These are phyloP conservation scores for Philotrypesis tridentata DNA, from an alignment of 1,140 invertebrate species.

Conservation along the genomic window DNA sequence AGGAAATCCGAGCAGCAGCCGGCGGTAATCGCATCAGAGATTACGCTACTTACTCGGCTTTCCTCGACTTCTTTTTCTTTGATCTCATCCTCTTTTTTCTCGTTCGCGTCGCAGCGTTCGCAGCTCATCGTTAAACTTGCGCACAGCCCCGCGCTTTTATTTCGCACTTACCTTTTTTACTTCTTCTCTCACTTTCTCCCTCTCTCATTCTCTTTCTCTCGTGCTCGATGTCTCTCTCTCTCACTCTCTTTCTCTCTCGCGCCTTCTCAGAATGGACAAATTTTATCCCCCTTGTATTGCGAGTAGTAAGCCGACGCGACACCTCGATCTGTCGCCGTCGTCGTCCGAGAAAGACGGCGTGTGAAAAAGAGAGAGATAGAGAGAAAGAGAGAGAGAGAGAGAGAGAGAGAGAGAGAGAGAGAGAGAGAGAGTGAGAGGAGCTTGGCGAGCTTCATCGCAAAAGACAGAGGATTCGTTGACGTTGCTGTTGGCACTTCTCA, in stretches of 20 bases:
- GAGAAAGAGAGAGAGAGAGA: no score
- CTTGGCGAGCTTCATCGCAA: background rate
- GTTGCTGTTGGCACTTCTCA: background rate
- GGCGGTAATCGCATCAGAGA: conserved; percentile 2
- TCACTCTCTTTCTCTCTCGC: background rate
- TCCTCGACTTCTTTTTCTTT: background rate
- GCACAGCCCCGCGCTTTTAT: conserved; percentile 9
- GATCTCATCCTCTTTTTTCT: background rate
- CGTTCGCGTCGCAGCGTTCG: background rate
- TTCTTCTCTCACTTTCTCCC: background rate
- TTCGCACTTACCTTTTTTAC: conserved; percentile 18
- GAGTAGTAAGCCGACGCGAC: background rate
- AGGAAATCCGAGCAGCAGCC: no score
- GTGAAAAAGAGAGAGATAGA: no score
- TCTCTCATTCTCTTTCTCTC: no score
- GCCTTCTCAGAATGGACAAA: background rate
- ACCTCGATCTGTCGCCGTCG: background rate
- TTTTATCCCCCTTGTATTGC: background rate
- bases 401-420: no score
- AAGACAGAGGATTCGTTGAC: background rate
- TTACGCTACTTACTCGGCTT: background rate
- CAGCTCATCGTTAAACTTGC: conserved; percentile 19
- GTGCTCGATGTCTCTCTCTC: no score
- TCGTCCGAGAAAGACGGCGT: no score
- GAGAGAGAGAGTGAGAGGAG: background rate